Evolutionary conservation across 2,888 invertebrate genomes (phyloP).

Genomic region (Merodon equestris): DNA sequence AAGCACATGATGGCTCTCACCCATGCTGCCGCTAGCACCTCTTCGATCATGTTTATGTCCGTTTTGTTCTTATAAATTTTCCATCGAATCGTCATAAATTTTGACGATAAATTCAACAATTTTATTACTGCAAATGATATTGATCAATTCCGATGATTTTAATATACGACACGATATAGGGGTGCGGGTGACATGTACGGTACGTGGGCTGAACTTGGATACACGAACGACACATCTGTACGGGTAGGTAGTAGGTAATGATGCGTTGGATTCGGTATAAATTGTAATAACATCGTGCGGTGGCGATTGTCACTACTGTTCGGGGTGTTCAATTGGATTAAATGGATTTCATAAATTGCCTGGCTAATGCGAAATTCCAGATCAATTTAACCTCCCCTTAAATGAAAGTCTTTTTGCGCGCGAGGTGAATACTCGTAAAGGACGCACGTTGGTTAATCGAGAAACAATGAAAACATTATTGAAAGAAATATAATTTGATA

Average conservation of each 20-base stretch:
- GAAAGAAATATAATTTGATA: too few species aligned
- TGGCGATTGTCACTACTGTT: constrained; percentile 36
- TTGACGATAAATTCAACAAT: constrained; percentile 62
- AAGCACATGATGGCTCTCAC: constrained; percentile 28
- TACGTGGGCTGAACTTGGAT: not conserved
- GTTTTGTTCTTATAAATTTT: constrained; percentile 60
- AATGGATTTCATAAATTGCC: constrained; percentile 50
- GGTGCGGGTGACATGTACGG: too few species aligned
- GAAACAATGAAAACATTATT: too few species aligned
- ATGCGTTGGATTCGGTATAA: constrained; percentile 7
- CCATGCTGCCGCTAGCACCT: not conserved
- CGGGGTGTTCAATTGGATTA: constrained; percentile 33
- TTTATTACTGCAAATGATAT: constrained; percentile 64
- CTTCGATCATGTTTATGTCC: constrained; percentile 21
- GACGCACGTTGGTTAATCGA: too few species aligned
- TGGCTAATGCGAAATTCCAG: constrained; percentile 13
- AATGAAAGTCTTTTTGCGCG: not conserved
- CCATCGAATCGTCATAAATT: constrained; percentile 63
- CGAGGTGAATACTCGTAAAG: constrained; percentile 7
- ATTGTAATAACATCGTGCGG: constrained; percentile 40
- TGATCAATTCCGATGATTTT: constrained; percentile 61
- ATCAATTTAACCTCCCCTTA: constrained; percentile 11
- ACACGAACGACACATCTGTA: not conserved
- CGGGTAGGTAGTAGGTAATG: constrained; percentile 11
- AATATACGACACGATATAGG: constrained; percentile 33